Evolutionary conservation across 2,113 vertebrate species (phyloP).

Genomic region (Forbesichthys agassizii): DNA sequence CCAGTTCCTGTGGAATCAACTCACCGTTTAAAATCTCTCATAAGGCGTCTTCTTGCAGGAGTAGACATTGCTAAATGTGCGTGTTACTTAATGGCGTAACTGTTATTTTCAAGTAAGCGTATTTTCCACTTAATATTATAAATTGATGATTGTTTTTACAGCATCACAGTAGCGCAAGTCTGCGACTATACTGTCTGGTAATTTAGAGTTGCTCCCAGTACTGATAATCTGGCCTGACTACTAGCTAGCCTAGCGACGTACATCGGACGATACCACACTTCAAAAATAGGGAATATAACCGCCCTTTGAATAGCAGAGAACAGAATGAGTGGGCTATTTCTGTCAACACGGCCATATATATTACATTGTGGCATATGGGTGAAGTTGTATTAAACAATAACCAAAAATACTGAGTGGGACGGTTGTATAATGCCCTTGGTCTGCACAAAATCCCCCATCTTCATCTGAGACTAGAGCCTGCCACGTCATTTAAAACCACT

Average conservation of each 20-base stretch:
- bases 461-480: not conserved
- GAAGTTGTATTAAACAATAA: not conserved
- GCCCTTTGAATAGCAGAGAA: not conserved
- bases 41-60: slow-evolving; percentile 91
- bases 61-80: slow-evolving; percentile 83
- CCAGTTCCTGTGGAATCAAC: slow-evolving; percentile 18
- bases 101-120: not conserved
- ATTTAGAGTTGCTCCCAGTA: slow-evolving; percentile 11
- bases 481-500: no score
- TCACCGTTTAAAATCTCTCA: slow-evolving; percentile 97
- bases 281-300: accelerated
- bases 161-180: not conserved
- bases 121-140: not conserved
- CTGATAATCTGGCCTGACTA: slow-evolving; percentile 18
- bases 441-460: not conserved
- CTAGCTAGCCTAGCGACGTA: slow-evolving; percentile 38
- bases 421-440: not conserved
- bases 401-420: not conserved
- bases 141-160: slow-evolving; percentile 18
- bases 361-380: not conserved
- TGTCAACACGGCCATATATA: accelerated
- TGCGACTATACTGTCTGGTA: not conserved
- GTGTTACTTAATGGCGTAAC: not conserved
- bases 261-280: slow-evolving; percentile 52
- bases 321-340: not conserved